Evolutionary conservation across 1,140 invertebrate genomes (phyloP), one percentile per base, ranked within the genome.

Genomic region (Radopholus similis): DNA sequence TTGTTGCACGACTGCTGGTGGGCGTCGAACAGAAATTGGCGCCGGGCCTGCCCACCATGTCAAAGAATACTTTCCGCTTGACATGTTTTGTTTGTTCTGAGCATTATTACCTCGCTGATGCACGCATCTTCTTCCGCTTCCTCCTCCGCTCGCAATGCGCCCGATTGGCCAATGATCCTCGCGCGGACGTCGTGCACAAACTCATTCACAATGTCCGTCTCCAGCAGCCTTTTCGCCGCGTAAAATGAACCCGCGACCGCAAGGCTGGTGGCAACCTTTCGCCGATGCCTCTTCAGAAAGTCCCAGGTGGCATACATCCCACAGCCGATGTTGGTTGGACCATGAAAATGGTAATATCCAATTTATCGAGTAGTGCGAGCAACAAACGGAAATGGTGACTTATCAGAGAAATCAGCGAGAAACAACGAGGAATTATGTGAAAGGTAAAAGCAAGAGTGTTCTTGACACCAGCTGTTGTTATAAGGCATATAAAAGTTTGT

Each of bases 1-100:
- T 71, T 71, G 38, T 71, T 70, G 34, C 70, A 74, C 40, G 37
- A 62, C 51, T 71, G 70, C 23, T 71, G 70, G 53, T 71, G 70
- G 44, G 35, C 51, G 53, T 71, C 70, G 37, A 71, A 71, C 2
- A 71, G 60, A 47, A 71, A 71, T 4, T 74, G 40, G 30, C 57
- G 71, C 21, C 69, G 35, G 21, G 67, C 32, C 67, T 68, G 23
- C 23, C 23, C 4, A 21, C 21, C 0, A 13, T n/a, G 21, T n/a
- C 21, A 21, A 21, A 11, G 18, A 5, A 51, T 9, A 23, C 30
- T 8, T 23, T 21, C 23, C 47, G 0, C 0, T 9, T 9, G 15
- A 21, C 30, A n/a, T 26, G 30, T 51, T 6, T 4, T 9, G 4
- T 51, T 0, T 2, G 15, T 21, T 2, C 0, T 23, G 15, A 21